phyloP scores from a whole-genome alignment of 2,113 vertebrate species.

The Girardinichthys multiradiatus region DNA sequence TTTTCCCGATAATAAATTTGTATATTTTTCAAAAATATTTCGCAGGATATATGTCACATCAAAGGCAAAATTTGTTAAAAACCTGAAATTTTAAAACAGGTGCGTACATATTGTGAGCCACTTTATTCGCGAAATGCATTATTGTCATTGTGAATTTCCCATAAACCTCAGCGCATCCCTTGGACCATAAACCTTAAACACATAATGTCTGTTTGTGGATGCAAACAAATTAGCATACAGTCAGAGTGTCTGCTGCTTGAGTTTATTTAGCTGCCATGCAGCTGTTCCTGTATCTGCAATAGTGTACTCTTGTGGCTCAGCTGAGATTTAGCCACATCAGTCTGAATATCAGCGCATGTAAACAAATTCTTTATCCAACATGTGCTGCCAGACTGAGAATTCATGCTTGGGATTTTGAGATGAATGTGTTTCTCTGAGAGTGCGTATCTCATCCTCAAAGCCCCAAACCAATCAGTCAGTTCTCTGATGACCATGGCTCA shows the following conservation, averaged over 20 bases:
- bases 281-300: conserved; percentile 21
- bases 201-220: conserved; percentile 16
- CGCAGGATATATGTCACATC: too few species aligned
- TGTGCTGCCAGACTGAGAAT: conserved; percentile 30
- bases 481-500: conserved; percentile 71
- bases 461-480: conserved; percentile 73
- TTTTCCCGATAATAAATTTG: too few species aligned
- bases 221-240: conserved; percentile 33
- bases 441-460: conserved; percentile 60
- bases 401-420: conserved; percentile 41
- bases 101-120: too few species aligned
- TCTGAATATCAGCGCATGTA: conserved; percentile 31
- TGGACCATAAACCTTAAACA: conserved; percentile 6
- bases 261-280: conserved; percentile 14
- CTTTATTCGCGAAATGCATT: too few species aligned
- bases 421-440: conserved; percentile 52
- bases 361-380: conserved; percentile 45
- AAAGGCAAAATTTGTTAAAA: too few species aligned
- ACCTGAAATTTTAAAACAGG: too few species aligned
- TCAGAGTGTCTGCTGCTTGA: conserved; percentile 10
- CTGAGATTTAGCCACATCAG: conserved; percentile 25
- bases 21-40: too few species aligned
- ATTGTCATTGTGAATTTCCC: not conserved
- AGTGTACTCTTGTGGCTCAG: conserved; percentile 26
- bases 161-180: conserved; percentile 2